Evolutionary conservation across 2,113 vertebrate genomes (phyloP).

Genomic region (Eclectus roratus): DNA sequence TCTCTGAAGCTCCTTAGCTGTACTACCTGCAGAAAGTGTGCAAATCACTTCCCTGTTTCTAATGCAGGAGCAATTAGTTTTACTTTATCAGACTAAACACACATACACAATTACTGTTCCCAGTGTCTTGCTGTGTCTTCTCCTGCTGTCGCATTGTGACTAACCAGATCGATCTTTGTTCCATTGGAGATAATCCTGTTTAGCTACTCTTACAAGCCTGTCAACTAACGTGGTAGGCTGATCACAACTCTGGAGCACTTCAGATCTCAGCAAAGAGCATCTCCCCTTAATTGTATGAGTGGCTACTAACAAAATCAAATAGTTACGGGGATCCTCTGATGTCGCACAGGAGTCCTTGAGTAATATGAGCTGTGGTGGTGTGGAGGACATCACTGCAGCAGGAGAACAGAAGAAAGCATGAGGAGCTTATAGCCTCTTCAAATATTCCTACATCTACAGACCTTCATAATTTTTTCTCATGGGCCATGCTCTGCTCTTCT

Average conservation of each 20-base stretch:
- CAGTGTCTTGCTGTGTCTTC: slow-evolving; percentile 3
- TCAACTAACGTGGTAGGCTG: background rate
- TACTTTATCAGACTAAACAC: background rate
- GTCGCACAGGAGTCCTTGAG: background rate
- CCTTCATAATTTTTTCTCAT: background rate
- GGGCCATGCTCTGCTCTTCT: background rate
- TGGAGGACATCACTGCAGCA: background rate
- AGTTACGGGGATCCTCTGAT: background rate
- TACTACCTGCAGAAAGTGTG: slow-evolving; percentile 53
- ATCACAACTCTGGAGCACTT: background rate
- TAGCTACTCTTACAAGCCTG: background rate
- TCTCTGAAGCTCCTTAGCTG: slow-evolving; percentile 23
- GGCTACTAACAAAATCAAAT: background rate
- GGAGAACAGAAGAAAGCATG: background rate
- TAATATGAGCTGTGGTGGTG: background rate
- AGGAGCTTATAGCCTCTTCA: background rate
- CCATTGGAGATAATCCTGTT: slow-evolving; percentile 40
- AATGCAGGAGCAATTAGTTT: background rate
- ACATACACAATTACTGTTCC: background rate
- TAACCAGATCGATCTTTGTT: slow-evolving; percentile 4
- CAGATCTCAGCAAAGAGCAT: background rate
- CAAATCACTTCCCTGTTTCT: background rate
- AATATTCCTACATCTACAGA: background rate
- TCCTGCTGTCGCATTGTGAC: background rate
- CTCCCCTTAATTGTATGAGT: background rate